Evolutionary conservation across 2,797 vertebrate genomes (phyloP), one percentile per base, ranked within the genome.

Genomic region (Hypotaenidia okinawae): DNA sequence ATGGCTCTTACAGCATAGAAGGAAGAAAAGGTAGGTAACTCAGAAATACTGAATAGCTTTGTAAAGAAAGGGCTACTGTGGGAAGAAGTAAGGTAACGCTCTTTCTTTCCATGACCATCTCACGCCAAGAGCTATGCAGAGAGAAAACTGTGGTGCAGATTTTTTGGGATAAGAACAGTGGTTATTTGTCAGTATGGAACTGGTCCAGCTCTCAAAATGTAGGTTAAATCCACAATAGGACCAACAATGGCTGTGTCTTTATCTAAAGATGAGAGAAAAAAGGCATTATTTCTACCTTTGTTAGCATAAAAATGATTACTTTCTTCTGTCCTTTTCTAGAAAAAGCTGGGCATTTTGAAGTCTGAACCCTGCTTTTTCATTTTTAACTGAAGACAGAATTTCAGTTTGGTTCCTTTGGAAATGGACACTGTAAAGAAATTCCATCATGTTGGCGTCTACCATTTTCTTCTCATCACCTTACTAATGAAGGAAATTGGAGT

Each of bases 1-100:
- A 14, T 28, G 51, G 43, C 9, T 93, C 22, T 81, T 86, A 35
- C 30, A 88, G 47, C 55, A 64, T 15, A 68, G 45, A 27, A 66
- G 58, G 61, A 90, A 70, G 51, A 91, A 94, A 91, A 91, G 6
- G 21, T 22, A 67, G 59, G 24, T 37, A 84, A 59, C 63, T 72
- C 79, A 87, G 70, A 93, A 94, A 73, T 80, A 51, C 22, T 74
- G 87, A 95, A 79, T 82, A 76, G 76, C 69, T 85, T 87, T 95
- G 64, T 84, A 76, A 81, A 77, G 58, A 37, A 43, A 59, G 72
- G 45, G 49, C 67, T 73, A 10, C 73, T 81, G 28, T 62, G 25
- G 47, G 62, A 89, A 76, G 64, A 83, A 66, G 66, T 41, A 76
- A 54, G 30, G 62, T 59, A 91, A 62, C 2, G 5, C 4, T 77